Conservation (phyloP, 2,113 vertebrate species). For the Saccopteryx bilineata region DNA sequence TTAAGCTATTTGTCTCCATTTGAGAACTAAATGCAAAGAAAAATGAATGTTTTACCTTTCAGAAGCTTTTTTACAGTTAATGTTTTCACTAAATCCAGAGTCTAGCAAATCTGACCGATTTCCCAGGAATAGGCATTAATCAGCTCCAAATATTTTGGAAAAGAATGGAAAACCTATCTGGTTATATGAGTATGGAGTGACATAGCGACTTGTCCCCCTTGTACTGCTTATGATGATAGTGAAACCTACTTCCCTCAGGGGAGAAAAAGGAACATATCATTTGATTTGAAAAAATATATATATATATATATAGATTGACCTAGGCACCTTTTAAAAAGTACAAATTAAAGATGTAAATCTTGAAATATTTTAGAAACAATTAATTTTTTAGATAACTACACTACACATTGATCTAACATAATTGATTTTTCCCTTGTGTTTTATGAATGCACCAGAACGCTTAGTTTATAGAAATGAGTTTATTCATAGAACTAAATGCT, state of each 20-base stretch:
- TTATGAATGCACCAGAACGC: background rate
- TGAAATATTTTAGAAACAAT: background rate
- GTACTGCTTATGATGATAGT: too few species aligned
- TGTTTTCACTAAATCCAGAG: constrained; percentile 68
- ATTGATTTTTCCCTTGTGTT: background rate
- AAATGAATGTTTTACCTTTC: constrained; percentile 80
- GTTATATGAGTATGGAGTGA: background rate
- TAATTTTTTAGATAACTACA: background rate
- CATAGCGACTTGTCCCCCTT: background rate
- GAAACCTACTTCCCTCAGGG: background rate
- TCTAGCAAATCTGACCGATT: constrained; percentile 44
- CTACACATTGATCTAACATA: background rate
- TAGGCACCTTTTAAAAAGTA: background rate
- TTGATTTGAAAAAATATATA: background rate
- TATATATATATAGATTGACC: background rate
- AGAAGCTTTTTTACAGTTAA: constrained; percentile 74
- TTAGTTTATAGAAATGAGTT: background rate
- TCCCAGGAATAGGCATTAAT: constrained; percentile 57
- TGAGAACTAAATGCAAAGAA: constrained; percentile 79
- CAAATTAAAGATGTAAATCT: constrained; percentile 6
- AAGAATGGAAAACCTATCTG: background rate
- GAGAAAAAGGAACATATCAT: background rate
- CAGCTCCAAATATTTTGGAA: constrained; percentile 52
- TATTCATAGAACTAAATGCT: rapidly evolving
- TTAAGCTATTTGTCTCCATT: constrained; percentile 85